A percentile compares a stretch with the other conserved stretches of the same genome.
Evolutionary conservation across 53 echinoderm and acorn worm genomes (phyloP).

Genomic region (Arbacia lixula): DNA sequence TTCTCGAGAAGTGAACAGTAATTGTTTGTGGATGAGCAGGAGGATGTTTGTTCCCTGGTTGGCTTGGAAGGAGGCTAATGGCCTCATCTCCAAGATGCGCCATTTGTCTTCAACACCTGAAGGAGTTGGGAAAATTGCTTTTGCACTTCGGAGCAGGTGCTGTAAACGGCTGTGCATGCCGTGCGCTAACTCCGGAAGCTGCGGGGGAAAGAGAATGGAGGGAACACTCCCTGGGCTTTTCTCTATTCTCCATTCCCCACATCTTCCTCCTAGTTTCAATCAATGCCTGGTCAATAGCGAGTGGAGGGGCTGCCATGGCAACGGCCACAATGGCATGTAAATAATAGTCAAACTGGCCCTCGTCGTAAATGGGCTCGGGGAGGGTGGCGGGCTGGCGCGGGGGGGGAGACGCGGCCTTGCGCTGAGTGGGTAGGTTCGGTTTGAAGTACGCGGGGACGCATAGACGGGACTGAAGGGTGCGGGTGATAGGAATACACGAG

Average conservation of each 20-base stretch:
- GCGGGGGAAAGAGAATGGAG: background rate
- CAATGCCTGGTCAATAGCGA: conserved; percentile 14
- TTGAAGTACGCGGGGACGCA: background rate
- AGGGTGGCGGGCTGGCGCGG: background rate
- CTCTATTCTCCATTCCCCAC: no score
- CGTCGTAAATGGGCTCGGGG: background rate
- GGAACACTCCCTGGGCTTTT: background rate
- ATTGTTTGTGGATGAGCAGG: no score
- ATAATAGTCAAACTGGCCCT: conserved; percentile 14
- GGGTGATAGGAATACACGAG: background rate
- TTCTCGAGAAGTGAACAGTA: no score
- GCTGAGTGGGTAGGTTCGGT: no score
- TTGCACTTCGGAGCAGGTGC: conserved; percentile 13
- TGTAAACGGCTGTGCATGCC: background rate
- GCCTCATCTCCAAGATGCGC: no score
- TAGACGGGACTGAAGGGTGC: background rate
- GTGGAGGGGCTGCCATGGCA: conserved; percentile 25
- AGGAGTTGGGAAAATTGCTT: background rate
- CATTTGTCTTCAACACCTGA: no score
- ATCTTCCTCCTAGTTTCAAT: conserved; percentile 1
- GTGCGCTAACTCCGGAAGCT: background rate
- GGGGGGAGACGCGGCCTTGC: background rate
- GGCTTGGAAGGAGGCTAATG: no score
- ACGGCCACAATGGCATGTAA: conserved; percentile 26
- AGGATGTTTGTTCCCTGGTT: no score